These are phyloP conservation scores for Monarcha castaneiventris DNA, from an alignment of 2,113 vertebrate genomes.

Conservation along the genomic window DNA sequence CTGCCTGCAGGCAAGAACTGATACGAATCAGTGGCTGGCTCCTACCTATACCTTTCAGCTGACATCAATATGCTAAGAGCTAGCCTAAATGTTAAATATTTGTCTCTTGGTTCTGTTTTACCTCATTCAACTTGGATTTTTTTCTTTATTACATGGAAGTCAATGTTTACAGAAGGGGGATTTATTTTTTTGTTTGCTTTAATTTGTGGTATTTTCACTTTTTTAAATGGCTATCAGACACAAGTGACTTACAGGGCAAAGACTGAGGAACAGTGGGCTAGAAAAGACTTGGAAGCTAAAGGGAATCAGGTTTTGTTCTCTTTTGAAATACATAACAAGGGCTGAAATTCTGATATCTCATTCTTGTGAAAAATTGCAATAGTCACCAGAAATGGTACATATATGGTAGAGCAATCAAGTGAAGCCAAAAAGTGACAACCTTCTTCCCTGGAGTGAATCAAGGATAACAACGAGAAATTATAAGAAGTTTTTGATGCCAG, in stretches of 20 bases:
- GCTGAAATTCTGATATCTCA: constrained; percentile 22
- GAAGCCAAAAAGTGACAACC: constrained; percentile 13
- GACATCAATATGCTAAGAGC: background rate
- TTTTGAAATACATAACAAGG: background rate
- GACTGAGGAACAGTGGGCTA: background rate
- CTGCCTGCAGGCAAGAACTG: background rate
- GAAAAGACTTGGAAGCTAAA: background rate
- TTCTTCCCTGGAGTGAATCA: constrained; percentile 8
- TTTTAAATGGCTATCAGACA: background rate
- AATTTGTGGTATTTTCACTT: background rate
- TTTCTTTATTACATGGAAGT: background rate
- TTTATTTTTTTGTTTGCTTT: background rate
- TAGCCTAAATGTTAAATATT: background rate
- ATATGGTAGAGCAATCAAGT: constrained; percentile 22
- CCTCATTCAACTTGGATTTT: background rate
- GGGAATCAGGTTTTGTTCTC: background rate
- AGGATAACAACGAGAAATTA: constrained; percentile 41
- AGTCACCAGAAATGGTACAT: background rate
- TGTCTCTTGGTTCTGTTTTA: background rate
- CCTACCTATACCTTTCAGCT: background rate
- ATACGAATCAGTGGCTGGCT: background rate
- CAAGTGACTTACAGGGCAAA: background rate
- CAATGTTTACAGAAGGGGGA: background rate
- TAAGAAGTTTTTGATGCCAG: constrained; percentile 26
- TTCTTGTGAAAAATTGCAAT: background rate